phyloP scores from a whole-genome alignment of 2,797 vertebrate genomes.

The Myotis daubentonii region DNA sequence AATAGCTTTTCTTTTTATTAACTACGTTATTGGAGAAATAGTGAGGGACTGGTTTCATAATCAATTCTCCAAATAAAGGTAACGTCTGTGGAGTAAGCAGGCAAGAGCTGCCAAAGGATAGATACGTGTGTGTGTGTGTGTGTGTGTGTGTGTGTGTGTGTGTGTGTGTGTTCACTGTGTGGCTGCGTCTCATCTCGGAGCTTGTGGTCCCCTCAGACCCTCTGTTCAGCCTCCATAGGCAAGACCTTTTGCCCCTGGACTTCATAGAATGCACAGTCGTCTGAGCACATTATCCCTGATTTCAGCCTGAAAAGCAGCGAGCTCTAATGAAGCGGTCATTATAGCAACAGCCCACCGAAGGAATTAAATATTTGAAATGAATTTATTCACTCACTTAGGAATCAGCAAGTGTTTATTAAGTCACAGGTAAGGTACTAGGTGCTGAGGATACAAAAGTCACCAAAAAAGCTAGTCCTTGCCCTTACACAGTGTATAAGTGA shows the following conservation, averaged over 20 bases:
- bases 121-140: background rate
- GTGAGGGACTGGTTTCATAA: slow-evolving; percentile 56
- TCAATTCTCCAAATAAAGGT: slow-evolving; percentile 73
- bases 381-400: background rate
- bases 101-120: background rate
- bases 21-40: slow-evolving; percentile 75
- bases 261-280: background rate
- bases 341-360: background rate
- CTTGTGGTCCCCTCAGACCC: background rate
- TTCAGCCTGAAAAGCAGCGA: slow-evolving; percentile 39
- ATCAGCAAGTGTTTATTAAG: slow-evolving; percentile 1
- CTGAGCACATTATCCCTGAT: background rate
- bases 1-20: slow-evolving; percentile 76
- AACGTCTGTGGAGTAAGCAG: slow-evolving; percentile 42
- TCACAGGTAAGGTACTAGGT: background rate
- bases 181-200: background rate
- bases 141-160: background rate
- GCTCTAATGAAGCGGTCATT: background rate
- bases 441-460: slow-evolving; percentile 2
- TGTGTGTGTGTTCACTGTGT: too few species aligned
- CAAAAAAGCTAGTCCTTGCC: background rate
- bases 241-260: background rate
- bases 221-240: background rate
- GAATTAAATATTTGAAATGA: slow-evolving; percentile 28
- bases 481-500: background rate